Evolutionary conservation across 2,888 invertebrate species (phyloP).

Genomic region (Drosophila acutilabella): DNA sequence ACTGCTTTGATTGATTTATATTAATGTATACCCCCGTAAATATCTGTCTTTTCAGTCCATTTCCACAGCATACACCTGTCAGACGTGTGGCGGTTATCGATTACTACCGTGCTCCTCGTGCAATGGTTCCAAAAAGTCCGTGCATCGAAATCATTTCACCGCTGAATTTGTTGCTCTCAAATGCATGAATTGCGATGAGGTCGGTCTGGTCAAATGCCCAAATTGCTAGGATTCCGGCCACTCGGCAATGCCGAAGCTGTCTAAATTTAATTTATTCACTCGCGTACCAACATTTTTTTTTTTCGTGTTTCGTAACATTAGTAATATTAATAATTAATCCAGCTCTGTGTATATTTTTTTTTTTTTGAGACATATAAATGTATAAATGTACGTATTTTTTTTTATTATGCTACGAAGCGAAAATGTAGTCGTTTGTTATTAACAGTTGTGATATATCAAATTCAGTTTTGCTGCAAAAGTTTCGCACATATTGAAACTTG

Average conservation of each 20-base stretch:
- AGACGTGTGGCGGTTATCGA: constrained; percentile 95
- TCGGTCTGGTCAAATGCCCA: constrained; percentile 95
- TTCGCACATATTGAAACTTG: constrained; percentile 12
- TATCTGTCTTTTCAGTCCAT: constrained; percentile 86
- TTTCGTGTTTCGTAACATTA: constrained; percentile 15
- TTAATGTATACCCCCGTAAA: background rate
- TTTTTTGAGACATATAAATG: constrained; percentile 2
- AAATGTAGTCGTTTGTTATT: constrained; percentile 67
- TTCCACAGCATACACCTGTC: constrained; percentile 92
- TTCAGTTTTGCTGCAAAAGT: constrained; percentile 47
- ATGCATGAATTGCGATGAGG: constrained; percentile 98
- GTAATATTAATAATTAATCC: constrained; percentile 15
- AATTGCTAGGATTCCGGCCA: constrained; percentile 87
- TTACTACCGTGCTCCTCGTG: constrained; percentile 95
- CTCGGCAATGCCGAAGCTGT: constrained; percentile 32
- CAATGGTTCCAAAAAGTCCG: constrained; percentile 98
- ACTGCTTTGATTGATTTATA: too few species aligned
- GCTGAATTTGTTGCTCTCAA: constrained; percentile 96
- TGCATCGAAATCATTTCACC: constrained; percentile 96
- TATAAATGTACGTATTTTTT: constrained; percentile 11
- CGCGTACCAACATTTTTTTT: constrained; percentile 26
- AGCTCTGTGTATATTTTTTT: constrained; percentile 6
- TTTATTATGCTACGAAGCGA: constrained; percentile 39
- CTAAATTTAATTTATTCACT: constrained; percentile 40
- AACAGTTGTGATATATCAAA: constrained; percentile 73